Base-by-base conservation (phyloP, 2,113 vertebrate genomes). In the Felis chaus region DNA sequence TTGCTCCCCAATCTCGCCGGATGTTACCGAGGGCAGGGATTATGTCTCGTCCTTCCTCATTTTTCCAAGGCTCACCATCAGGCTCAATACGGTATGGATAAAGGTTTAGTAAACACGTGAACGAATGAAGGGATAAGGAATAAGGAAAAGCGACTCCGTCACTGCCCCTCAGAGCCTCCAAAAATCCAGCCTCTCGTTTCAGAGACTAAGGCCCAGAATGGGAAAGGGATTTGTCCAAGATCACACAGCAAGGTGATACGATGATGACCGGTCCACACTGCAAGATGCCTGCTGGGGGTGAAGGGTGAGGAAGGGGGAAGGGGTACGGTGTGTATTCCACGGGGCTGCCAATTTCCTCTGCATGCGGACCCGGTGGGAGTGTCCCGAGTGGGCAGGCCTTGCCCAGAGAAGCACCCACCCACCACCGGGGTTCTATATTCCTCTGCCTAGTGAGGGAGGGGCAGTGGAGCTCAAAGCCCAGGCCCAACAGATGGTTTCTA, bases 401-500 rank as follows among this genome's bases (percentile, higher is more conserved):
- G 2, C 76, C 45, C 45, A 29, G 48, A 55, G 80, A n/a, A 45
- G 66, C 21, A 7, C 45, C 57, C 53, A n/a, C 19, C 3, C 5
- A 50, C 31, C 31, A 3, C 16, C 13, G 4, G 25, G 76, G 15
- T 69, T 89, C 86, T 83, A 16, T 33, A 14, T 69, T 66, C 41
- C 81, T 85, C 84, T 73, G 65, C 74, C 39, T 27, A 84, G 36
- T 7, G 31, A 31, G 23, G 74, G 53, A 41, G 69, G 27, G 48
- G 41, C 7, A 7, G 19, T 27, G n/a, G 80, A 55, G 39, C 73
- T 33, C 41, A 63, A 63, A 71, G 57, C 71, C 83, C 23, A 90
- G 90, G 71, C 66, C 87, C 78, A 63, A 41, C 90, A 95, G 91
- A 96, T 96, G 96, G 97, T 94, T 97, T 96, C 96, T 97, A 92